Evolutionary conservation across 2,113 vertebrate genomes (phyloP), one percentile per base, ranked within the genome.

Genomic region (Clupea harengus): DNA sequence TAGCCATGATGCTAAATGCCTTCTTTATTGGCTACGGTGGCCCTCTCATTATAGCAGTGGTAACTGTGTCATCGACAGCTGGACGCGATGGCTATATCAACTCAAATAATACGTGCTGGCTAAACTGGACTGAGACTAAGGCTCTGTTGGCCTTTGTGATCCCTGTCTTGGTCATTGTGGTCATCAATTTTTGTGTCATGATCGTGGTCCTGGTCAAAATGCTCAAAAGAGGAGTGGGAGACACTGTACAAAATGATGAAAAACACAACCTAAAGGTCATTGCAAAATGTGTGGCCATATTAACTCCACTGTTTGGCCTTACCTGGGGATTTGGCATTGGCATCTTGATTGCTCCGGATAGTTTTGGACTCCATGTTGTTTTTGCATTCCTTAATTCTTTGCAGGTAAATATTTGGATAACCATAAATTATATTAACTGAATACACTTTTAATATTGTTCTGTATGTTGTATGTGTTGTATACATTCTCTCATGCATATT

Each of bases 281-380:
- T 39, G 86, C 93, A 88, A 96, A 96, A 90, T 97, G 96, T 0
- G 85, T 98, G 7, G 92, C 95, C 25, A 94, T 97, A 80, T 92
- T 97, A 86, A 97, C 96, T 0, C 97, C 97, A 22, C 86, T 97
- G 72, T 93, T 98, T 86, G 97, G 97, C 80, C 92, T 97, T 46
- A 98, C 97, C 6, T 97, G 97, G 97, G 93, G 93, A 20, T 94
- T 98, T 87, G 97, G 97, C 84, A 89, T 97, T 45, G 95, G 94
- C 1, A 96, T 94, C 0, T 91, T 97, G 89, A 0, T 84, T 91
- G 0, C 22, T 45, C 85, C 94, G 88, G 45, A 75, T 0, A 81
- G 85, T 45, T 52, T 89, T 5, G 91, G 94, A 86, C 92, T 97
- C 89, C 96, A 98, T 0, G 6, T 96, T 9, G 92, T 93, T 0